These are phyloP conservation scores for Bothrops alternatus DNA, from an alignment of 2,797 vertebrate species.

Conservation along the genomic window DNA sequence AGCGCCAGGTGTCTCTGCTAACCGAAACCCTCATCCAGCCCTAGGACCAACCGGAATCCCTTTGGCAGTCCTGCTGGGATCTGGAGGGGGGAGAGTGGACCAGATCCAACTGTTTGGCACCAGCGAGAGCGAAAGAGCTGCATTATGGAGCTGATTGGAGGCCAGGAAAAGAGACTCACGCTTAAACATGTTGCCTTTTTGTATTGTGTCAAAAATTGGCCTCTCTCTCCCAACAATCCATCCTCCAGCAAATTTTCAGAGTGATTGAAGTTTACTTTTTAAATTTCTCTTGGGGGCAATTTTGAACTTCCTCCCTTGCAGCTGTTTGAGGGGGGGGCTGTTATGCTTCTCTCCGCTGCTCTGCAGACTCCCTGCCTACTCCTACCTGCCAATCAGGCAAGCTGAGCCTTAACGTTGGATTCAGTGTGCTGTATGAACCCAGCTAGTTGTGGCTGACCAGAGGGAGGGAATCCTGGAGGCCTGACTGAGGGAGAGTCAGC, in stretches of 20 bases:
- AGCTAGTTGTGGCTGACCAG: not conserved
- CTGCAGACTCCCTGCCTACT: not conserved
- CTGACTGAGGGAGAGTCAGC: not conserved
- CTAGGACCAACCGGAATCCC: rapidly evolving
- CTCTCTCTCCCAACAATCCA: not conserved
- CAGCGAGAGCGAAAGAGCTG: not conserved
- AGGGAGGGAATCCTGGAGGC: not conserved
- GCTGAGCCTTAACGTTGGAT: not conserved
- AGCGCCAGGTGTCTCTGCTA: not conserved
- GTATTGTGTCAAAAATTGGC: not conserved
- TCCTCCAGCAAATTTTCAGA: not conserved
- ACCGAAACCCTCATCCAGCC: not conserved
- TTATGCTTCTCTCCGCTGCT: not conserved
- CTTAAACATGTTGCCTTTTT: not conserved
- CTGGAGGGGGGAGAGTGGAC: not conserved
- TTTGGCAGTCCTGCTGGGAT: not conserved
- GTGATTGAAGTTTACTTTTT: not conserved
- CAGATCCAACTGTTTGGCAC: not conserved
- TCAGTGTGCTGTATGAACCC: not conserved
- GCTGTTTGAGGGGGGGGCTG: not conserved
- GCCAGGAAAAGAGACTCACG: not conserved
- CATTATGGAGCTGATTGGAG: no score
- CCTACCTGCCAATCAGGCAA: not conserved
- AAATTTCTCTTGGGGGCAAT: not conserved
- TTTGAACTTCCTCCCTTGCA: not conserved